These are phyloP conservation scores for Xylocampa areola DNA, from an alignment of 2,888 invertebrate species.

Conservation along the genomic window DNA sequence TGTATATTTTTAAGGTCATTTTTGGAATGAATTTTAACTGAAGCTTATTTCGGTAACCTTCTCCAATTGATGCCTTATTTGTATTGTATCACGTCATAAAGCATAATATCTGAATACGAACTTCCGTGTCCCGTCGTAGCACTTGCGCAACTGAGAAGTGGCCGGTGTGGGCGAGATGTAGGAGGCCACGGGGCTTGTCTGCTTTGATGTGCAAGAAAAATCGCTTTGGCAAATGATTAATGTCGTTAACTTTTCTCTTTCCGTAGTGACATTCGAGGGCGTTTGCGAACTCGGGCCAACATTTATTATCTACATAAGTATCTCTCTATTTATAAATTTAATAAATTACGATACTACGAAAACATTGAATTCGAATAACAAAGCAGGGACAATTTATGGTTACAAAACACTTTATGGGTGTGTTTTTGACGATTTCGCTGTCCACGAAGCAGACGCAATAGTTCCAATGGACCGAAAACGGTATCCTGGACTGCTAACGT, in stretches of 20 bases:
- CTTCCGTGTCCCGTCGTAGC: constrained; percentile 3
- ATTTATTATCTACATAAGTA: no score
- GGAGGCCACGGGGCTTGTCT: constrained; percentile 11
- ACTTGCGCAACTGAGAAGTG: constrained; percentile 6
- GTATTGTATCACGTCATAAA: constrained; percentile 3
- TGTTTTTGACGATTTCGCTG: no score
- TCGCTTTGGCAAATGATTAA: constrained; percentile 6
- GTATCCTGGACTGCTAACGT: no score
- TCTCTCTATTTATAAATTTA: no score
- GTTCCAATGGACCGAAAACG: no score
- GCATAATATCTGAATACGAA: not conserved
- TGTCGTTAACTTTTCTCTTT: constrained; percentile 2
- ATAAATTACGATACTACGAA: no score
- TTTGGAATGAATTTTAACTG: not conserved
- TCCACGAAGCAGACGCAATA: no score
- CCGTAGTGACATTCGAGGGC: constrained; percentile 2
- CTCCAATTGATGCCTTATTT: constrained; percentile 5
- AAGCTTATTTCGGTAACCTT: not conserved
- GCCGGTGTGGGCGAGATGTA: constrained; percentile 4
- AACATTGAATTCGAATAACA: no score
- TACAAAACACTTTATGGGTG: no score
- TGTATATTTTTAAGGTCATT: not conserved
- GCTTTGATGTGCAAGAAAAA: constrained; percentile 1
- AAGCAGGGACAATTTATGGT: no score
- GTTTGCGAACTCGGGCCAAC: no score